phyloP scores from a whole-genome alignment of 2,113 vertebrate species.

The Laterallus jamaicensis region DNA sequence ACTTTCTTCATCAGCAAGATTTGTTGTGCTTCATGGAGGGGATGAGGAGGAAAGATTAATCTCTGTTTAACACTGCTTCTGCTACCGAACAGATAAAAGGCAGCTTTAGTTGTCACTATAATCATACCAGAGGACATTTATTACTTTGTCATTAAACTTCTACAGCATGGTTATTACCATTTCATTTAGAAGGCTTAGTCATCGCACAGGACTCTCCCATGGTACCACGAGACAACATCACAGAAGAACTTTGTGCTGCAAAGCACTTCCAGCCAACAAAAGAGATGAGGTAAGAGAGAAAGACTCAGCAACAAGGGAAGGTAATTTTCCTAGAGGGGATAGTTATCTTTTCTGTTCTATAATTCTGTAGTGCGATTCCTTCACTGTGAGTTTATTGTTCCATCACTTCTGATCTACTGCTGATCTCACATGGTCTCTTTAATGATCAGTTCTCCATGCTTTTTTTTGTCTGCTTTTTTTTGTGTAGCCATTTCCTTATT shows the following conservation, averaged over 20 bases:
- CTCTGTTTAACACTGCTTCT: background rate
- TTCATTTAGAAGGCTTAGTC: background rate
- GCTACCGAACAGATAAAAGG: background rate
- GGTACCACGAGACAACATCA: background rate
- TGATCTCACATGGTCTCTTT: background rate
- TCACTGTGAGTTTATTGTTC: background rate
- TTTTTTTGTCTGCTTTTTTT: background rate
- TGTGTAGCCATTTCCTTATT: background rate
- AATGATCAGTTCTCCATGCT: background rate
- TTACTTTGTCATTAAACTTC: background rate
- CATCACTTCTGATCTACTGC: background rate
- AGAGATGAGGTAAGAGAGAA: background rate
- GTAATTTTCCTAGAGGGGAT: background rate
- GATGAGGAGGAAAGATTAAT: background rate
- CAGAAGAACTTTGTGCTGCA: background rate
- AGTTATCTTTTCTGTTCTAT: background rate
- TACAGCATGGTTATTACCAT: background rate
- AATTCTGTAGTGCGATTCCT: background rate
- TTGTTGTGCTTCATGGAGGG: background rate
- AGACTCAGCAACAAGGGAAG: background rate
- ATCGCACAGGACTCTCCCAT: background rate
- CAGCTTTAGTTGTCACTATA: background rate
- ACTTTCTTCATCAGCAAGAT: background rate
- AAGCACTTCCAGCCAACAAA: background rate
- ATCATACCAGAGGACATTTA: background rate